Conservation (phyloP, 2,113 vertebrate genomes). For the Zeus faber region DNA sequence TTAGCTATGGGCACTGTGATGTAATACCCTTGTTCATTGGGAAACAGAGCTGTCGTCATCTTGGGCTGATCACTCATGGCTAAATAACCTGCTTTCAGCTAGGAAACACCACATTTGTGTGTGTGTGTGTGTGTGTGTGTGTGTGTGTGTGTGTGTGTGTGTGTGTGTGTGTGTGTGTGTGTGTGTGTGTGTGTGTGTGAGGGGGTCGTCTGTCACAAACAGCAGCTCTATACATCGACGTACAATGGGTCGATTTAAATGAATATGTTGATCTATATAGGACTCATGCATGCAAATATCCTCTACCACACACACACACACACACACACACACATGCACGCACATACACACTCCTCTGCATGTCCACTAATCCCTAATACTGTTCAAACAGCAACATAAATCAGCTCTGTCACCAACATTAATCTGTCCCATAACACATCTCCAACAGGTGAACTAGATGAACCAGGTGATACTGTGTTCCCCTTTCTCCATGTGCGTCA, state of each 20-base stretch:
- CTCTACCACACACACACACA: not conserved
- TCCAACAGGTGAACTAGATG: not conserved
- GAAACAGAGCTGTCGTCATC: not conserved
- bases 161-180: not conserved
- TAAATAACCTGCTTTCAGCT: slow-evolving; percentile 9
- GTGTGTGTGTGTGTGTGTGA: not conserved
- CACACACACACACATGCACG: not conserved
- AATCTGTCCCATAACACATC: not conserved
- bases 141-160: not conserved
- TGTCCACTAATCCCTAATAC: slow-evolving; percentile 8
- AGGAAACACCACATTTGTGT: not conserved
- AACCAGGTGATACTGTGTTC: no score
- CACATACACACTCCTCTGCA: not conserved
- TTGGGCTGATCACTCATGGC: not conserved
- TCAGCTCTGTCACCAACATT: not conserved
- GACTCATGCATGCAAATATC: not conserved
- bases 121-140: not conserved
- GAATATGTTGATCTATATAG: not conserved
- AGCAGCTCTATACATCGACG: no score
- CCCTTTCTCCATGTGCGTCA: not conserved
- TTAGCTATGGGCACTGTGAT: not conserved
- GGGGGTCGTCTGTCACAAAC: no score
- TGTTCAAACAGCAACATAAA: not conserved
- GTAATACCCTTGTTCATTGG: not conserved
- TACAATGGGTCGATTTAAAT: no score